Evolutionary conservation across 92 coral and sea anemone species (phyloP).

Genomic region (Umimayanthus kanabou): DNA sequence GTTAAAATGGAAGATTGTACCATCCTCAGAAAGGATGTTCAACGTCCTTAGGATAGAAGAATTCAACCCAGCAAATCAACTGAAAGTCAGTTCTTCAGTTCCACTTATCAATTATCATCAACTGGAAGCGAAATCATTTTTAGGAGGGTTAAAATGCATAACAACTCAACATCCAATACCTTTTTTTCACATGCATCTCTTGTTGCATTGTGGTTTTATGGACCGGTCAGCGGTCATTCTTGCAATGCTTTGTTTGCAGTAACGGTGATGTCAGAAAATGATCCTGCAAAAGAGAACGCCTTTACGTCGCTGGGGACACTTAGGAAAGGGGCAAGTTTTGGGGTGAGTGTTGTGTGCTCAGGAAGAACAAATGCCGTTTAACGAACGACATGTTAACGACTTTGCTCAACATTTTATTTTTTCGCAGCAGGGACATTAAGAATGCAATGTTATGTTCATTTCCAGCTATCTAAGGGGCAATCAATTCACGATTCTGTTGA

Average conservation of each 20-base stretch:
- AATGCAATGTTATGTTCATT: too few relatives aligned
- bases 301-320: constrained; percentile 4
- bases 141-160: background rate
- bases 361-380: background rate
- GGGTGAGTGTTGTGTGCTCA: background rate
- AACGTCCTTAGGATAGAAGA: too few relatives aligned
- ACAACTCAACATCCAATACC: background rate
- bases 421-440: too few relatives aligned
- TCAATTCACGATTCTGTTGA: too few relatives aligned
- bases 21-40: too few relatives aligned
- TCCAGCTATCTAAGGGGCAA: too few relatives aligned
- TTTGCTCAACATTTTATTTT: too few relatives aligned
- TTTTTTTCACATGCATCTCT: background rate
- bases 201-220: background rate
- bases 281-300: background rate
- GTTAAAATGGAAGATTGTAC: too few relatives aligned
- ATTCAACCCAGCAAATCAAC: too few relatives aligned
- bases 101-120: background rate
- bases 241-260: background rate
- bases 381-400: too few relatives aligned
- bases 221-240: background rate
- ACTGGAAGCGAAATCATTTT: background rate
- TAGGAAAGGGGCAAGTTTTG: constrained; percentile 7
- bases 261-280: constrained; percentile 1
- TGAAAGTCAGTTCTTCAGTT: too few relatives aligned